Evolutionary conservation across 2,888 invertebrate species (phyloP), one percentile per base, ranked within the genome.

Genomic region (Aromia moschata): DNA sequence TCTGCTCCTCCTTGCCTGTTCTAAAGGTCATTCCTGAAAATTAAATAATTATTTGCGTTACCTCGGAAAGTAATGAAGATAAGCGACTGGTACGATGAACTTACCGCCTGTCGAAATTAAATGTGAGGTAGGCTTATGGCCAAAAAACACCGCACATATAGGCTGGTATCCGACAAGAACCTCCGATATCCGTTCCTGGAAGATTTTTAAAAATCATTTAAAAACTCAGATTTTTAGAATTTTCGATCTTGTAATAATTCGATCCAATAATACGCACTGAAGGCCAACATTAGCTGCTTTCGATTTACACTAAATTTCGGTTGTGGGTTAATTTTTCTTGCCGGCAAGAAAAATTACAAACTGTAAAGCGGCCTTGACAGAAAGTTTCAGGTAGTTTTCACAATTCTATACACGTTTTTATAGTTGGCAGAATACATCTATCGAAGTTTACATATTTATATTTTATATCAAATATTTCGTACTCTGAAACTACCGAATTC

Each of bases 151-250:
- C 96, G 81, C 93, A 94, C 83, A 89, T 94, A 79, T 92, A 94
- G 0, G 92, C 88, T 0, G 96, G 96, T 86, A 96, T 94, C 25
- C 98, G 87, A 43, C 94, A 92, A 2, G 96, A 96, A 0, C 98
- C 98, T n/a, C 97, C 98, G 71, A 98, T 96, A 78, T 98, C 98
- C 0, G 92, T 91, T 18, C 89, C 87, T 87, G 66, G 43, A 72
- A 69, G 61, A 40, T 12, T 7, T 33, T 25, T 25, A 5, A 25
- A 25, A 25, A 33, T 3, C n/a, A 33, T 33, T 33, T 25, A 25
- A 25, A 25, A 25, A 25, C 25, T 25, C 9, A 25, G 5, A 25
- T 25, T 25, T 25, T 25, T 25, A 9, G 9, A 25, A 25, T 5
- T 5, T 25, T 25, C 9, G 25, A 30, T 44, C 3, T 9, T 14